Evolutionary conservation across 1,140 invertebrate species (phyloP).

Genomic region (Drosophila subobscura): DNA sequence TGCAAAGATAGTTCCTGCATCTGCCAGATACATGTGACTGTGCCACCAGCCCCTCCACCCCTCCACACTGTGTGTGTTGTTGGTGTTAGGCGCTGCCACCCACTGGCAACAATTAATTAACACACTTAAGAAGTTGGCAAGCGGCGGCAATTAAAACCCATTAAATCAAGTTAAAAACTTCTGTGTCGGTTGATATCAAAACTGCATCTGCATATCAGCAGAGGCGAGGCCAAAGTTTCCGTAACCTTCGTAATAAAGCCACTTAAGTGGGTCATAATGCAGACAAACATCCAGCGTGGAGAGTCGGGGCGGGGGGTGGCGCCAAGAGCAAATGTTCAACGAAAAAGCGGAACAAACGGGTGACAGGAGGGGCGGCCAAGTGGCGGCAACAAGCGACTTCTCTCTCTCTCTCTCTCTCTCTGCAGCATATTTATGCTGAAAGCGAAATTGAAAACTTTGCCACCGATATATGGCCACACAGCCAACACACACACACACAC

Average conservation of each 20-base stretch:
- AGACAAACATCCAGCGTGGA: constrained; percentile 41
- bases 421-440: constrained; percentile 75
- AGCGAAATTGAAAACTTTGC: constrained; percentile 80
- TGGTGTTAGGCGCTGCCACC: too few relatives aligned
- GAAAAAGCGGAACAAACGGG: not conserved
- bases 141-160: constrained; percentile 75
- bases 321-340: constrained; percentile 1
- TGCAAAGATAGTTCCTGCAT: constrained; percentile 56
- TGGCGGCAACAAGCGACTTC: constrained; percentile 34
- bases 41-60: too few relatives aligned
- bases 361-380: constrained; percentile 11
- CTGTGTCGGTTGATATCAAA: constrained; percentile 38
- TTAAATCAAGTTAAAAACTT: constrained; percentile 81
- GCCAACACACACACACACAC: constrained; percentile 22
- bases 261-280: constrained; percentile 83
- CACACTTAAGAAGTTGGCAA: constrained; percentile 73
- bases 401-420: constrained; percentile 54
- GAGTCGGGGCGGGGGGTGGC: not conserved
- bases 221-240: constrained; percentile 56
- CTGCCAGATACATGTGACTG: constrained; percentile 44
- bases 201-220: constrained; percentile 31
- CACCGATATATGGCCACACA: constrained; percentile 55
- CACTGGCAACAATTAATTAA: constrained; percentile 45
- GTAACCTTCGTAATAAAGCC: constrained; percentile 81
- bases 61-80: too few relatives aligned